phyloP scores from a whole-genome alignment of 2,113 vertebrate species.

The Mandrillus leucophaeus region DNA sequence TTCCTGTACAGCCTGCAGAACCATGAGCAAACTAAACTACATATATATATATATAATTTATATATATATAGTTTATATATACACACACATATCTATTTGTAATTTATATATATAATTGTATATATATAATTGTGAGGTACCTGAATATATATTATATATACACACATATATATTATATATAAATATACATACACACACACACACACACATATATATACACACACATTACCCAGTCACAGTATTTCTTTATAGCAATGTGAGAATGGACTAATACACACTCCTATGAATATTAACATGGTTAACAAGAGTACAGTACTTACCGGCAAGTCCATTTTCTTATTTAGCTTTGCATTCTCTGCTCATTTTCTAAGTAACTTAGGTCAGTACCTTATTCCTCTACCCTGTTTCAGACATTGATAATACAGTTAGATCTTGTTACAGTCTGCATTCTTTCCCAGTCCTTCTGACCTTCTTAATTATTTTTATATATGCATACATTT shows the following conservation, averaged over 20 bases:
- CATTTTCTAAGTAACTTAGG: not conserved
- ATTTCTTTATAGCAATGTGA: no score
- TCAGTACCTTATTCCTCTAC: not conserved
- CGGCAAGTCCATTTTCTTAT: not conserved
- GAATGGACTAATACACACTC: not conserved
- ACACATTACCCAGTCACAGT: no score
- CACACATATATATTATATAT: no score
- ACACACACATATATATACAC: rapidly evolving
- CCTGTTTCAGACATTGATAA: not conserved
- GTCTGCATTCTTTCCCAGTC: not conserved
- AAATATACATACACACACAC: no score
- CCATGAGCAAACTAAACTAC: no score
- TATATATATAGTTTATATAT: no score
- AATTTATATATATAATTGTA: no score
- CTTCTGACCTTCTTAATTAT: not conserved
- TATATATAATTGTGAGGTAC: no score
- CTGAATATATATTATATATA: no score
- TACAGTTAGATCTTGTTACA: not conserved
- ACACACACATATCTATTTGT: no score
- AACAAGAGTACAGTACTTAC: not conserved
- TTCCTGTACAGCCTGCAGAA: no score
- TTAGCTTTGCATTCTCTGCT: not conserved
- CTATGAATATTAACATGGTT: not conserved
- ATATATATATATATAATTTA: no score
- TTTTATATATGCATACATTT: not conserved